These are phyloP conservation scores for Drosophila subquinaria DNA, from an alignment of 2,888 invertebrate genomes.

Conservation along the genomic window DNA sequence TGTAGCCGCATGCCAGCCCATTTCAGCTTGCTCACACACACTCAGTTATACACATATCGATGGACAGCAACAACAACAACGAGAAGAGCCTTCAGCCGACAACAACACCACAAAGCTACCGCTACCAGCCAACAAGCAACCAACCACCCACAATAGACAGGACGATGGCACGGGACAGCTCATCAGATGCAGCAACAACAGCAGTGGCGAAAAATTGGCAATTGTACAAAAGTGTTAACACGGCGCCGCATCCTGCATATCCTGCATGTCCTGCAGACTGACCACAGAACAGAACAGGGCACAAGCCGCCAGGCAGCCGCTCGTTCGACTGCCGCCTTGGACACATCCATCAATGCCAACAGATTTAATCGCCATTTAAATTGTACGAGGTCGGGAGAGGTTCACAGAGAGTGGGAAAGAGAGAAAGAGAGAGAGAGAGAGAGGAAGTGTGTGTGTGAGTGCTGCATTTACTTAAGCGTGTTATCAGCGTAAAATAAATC, in stretches of 20 bases:
- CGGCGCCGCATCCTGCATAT: slow-evolving; percentile 75
- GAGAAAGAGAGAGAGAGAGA: slow-evolving; percentile 15
- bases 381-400: slow-evolving; percentile 61
- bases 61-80: slow-evolving; percentile 27
- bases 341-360: slow-evolving; percentile 83
- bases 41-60: slow-evolving; percentile 6
- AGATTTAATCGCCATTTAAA: slow-evolving; percentile 84
- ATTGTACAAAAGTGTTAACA: slow-evolving; percentile 82
- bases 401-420: slow-evolving; percentile 15
- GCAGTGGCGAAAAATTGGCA: slow-evolving; percentile 71
- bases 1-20: slow-evolving; percentile 73
- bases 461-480: slow-evolving; percentile 81
- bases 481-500: slow-evolving; percentile 82
- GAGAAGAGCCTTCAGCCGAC: slow-evolving; percentile 24
- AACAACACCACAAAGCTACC: slow-evolving; percentile 64
- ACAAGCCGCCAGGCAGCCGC: slow-evolving; percentile 23
- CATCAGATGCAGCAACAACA: slow-evolving; percentile 57
- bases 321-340: slow-evolving; percentile 56
- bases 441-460: slow-evolving; percentile 38
- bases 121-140: slow-evolving; percentile 21
- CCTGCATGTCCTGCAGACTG: slow-evolving; percentile 53
- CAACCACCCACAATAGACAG: slow-evolving; percentile 28
- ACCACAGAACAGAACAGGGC: slow-evolving; percentile 69
- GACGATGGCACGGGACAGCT: slow-evolving; percentile 41
- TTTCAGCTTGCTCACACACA: slow-evolving; percentile 29